Percentiles rank a stretch among this genome's conserved stretches.
Conservation (phyloP, 2,113 vertebrate species). For the Hemibagrus wyckioides region DNA sequence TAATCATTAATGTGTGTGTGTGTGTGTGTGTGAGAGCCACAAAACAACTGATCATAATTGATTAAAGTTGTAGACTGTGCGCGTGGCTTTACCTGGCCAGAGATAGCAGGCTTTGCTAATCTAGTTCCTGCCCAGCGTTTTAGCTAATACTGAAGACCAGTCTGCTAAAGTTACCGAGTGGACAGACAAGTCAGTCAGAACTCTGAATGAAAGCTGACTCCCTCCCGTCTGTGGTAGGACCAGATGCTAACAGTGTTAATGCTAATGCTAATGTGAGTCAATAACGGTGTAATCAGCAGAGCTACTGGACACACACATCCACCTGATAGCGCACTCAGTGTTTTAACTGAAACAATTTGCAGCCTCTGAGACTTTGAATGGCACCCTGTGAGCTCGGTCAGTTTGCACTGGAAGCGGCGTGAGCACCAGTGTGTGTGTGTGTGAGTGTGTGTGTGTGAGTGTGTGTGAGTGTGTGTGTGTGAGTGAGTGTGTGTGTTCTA, state of each 20-base stretch:
- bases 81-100: background rate
- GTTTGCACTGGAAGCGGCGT: background rate
- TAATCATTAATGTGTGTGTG: background rate
- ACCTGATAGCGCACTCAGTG: background rate
- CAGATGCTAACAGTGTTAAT: background rate
- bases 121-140: background rate
- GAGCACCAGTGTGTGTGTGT: no score
- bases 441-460: background rate
- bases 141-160: background rate
- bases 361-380: constrained; percentile 27
- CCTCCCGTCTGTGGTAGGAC: background rate
- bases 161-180: background rate
- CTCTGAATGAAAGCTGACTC: background rate
- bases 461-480: background rate
- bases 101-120: background rate
- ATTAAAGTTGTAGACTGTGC: background rate
- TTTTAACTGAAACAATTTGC: constrained; percentile 27
- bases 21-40: background rate
- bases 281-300: constrained; percentile 14
- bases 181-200: background rate
- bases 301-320: constrained; percentile 34
- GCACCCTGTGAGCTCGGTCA: constrained; percentile 31
- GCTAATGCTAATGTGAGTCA: constrained; percentile 20
- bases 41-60: background rate
- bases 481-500: constrained; percentile 45